Evolutionary conservation across 2,888 invertebrate genomes (phyloP).

Genomic region (Adineta ricciae): DNA sequence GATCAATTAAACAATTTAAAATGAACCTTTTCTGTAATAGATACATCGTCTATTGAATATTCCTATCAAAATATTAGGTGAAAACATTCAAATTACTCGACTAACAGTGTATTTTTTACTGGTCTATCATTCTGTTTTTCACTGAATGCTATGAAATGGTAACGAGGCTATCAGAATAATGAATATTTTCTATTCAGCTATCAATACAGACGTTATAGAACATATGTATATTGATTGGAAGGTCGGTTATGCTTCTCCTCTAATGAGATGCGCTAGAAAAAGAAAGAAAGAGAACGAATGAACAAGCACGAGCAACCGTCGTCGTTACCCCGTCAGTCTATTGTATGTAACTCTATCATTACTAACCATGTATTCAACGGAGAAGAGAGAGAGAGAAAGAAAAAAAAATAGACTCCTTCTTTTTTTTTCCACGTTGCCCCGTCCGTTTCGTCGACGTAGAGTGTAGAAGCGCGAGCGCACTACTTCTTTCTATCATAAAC

Average conservation of each 20-base stretch:
- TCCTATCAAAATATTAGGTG: too few species aligned
- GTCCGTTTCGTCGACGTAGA: neutral
- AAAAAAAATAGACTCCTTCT: neutral
- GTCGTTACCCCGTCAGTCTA: neutral
- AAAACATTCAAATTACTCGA: too few species aligned
- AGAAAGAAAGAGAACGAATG: neutral
- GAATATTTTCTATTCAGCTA: neutral
- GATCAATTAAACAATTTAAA: too few species aligned
- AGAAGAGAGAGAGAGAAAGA: neutral
- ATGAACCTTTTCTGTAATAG: too few species aligned
- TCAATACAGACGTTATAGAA: slow-evolving; percentile 35
- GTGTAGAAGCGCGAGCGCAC: neutral
- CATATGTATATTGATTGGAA: neutral
- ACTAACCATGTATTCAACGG: neutral
- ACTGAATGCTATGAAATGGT: too few species aligned
- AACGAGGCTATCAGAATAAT: too few species aligned
- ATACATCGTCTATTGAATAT: too few species aligned
- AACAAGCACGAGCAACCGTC: neutral
- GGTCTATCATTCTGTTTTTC: too few species aligned
- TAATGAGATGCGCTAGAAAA: neutral
- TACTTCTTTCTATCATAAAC: neutral
- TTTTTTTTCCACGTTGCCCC: neutral
- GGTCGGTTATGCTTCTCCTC: neutral
- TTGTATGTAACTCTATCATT: neutral
- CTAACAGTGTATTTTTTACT: too few species aligned